These are phyloP conservation scores for Crypturellus tataupa DNA, from an alignment of 2,797 vertebrate species.

Conservation along the genomic window DNA sequence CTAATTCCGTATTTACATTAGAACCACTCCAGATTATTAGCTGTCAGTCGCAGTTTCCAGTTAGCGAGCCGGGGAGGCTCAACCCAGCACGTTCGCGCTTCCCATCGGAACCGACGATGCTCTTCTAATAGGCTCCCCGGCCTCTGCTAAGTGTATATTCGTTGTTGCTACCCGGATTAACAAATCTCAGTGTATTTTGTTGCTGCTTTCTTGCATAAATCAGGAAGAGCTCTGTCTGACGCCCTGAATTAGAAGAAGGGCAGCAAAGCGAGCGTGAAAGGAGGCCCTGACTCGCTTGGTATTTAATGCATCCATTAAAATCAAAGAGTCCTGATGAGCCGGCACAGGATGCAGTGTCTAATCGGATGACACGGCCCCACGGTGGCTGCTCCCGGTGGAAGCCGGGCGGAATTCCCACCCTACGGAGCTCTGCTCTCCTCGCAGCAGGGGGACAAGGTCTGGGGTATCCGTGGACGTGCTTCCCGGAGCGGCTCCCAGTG, in stretches of 20 bases:
- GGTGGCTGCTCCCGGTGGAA: background rate
- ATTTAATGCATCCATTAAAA: background rate
- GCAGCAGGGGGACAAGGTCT: background rate
- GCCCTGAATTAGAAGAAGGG: background rate
- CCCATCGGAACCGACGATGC: background rate
- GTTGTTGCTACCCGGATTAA: slow-evolving; percentile 54
- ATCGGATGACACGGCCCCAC: background rate
- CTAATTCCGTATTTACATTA: slow-evolving; percentile 30
- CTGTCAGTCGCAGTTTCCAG: slow-evolving; percentile 9
- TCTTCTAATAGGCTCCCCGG: slow-evolving; percentile 13
- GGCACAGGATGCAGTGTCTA: background rate
- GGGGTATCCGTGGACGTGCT: background rate
- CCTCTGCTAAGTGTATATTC: background rate
- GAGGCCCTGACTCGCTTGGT: background rate
- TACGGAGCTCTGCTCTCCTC: background rate
- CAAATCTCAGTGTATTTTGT: background rate
- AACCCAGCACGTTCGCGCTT: background rate
- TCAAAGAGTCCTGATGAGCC: background rate
- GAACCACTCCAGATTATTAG: background rate
- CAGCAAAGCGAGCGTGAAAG: background rate
- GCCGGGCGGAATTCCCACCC: background rate
- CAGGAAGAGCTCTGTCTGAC: slow-evolving; percentile 6
- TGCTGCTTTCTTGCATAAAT: slow-evolving; percentile 52
- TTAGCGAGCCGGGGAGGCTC: background rate
- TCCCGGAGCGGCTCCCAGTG: rapidly evolving